A percentile compares a stretch with the other conserved stretches of the same genome.
Conservation (phyloP, 2,888 invertebrate genomes). For the Punctoribates punctum region DNA sequence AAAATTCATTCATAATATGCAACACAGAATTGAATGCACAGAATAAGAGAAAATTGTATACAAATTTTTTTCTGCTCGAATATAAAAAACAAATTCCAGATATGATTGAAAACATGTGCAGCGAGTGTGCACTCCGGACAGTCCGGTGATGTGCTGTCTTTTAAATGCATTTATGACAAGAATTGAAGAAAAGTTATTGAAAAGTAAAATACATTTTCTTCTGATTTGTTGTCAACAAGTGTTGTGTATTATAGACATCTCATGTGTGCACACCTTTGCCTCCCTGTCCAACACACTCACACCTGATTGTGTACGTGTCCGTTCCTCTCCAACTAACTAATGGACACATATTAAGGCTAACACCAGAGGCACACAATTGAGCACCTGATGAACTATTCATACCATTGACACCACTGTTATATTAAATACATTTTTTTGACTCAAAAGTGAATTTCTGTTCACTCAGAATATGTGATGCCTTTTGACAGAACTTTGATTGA, state of each 20-base stretch:
- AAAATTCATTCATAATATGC: background rate
- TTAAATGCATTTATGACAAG: too few species aligned
- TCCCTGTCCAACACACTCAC: too few species aligned
- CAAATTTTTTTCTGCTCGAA: too few species aligned
- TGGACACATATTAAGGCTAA: background rate
- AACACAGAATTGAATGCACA: background rate
- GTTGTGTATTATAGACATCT: background rate
- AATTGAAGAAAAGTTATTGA: background rate
- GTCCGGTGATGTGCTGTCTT: too few species aligned
- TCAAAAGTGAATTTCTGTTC: too few species aligned
- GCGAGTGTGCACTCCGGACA: too few species aligned
- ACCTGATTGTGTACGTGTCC: too few species aligned
- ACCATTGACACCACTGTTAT: too few species aligned
- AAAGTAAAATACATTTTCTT: background rate
- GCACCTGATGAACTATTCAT: background rate
- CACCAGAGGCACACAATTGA: background rate
- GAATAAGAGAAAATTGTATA: background rate
- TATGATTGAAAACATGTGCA: too few species aligned
- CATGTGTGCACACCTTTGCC: background rate
- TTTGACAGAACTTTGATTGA: too few species aligned
- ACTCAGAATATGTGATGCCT: too few species aligned
- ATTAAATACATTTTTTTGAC: too few species aligned
- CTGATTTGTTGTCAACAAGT: background rate
- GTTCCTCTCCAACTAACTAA: background rate
- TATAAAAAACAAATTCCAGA: background rate